A percentile compares a stretch with the other conserved stretches of the same genome.
Evolutionary conservation across 2,888 invertebrate genomes (phyloP).

Genomic region (Heteromurus nitidus): DNA sequence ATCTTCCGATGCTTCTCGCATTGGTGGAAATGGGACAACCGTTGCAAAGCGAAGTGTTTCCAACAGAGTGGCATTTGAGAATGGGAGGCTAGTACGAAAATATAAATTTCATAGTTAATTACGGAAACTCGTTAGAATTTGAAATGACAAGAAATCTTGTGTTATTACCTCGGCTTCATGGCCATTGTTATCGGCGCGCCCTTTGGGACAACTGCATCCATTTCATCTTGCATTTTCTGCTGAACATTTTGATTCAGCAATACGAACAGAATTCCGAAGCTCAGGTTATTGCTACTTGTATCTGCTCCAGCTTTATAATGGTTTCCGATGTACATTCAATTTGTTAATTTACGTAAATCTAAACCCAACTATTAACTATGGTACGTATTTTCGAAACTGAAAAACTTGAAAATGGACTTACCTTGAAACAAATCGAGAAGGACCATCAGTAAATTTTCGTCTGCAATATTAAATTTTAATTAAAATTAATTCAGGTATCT

Average conservation of each 20-base stretch:
- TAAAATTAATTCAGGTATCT: not conserved
- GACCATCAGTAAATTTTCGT: slow-evolving; percentile 28
- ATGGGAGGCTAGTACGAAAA: no score
- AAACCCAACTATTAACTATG: not conserved
- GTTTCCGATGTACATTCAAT: not conserved
- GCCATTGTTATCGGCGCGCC: no score
- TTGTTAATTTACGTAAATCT: not conserved
- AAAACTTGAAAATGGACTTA: not conserved
- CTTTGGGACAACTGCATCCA: not conserved
- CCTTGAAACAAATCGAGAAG: slow-evolving; percentile 24
- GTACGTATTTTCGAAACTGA: no score
- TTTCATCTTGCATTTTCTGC: not conserved
- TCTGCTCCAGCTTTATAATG: slow-evolving; percentile 33
- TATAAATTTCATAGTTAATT: no score
- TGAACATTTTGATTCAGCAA: not conserved
- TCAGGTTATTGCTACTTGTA: not conserved
- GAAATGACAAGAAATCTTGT: not conserved
- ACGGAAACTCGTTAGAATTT: not conserved
- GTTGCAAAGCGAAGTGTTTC: not conserved
- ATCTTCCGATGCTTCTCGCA: not conserved
- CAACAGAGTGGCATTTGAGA: not conserved
- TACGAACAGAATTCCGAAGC: not conserved
- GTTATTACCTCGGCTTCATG: not conserved
- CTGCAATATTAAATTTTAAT: not conserved
- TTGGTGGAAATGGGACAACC: not conserved